Evolutionary conservation across 92 coral and sea anemone genomes (phyloP).

Genomic region (Palythoa grandis): DNA sequence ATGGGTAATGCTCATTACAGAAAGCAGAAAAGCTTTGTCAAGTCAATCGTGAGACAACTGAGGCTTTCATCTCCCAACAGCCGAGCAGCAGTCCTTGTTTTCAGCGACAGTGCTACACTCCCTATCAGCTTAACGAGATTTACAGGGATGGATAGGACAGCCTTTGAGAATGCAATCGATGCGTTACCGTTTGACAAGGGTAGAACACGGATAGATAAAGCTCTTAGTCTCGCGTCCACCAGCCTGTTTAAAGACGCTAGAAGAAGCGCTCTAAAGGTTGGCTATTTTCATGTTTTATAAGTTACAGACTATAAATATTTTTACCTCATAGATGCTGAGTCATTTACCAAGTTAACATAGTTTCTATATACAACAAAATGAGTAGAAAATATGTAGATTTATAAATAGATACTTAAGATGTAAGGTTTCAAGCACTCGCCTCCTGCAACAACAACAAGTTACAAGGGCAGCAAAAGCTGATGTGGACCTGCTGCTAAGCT

Average conservation of each 20-base stretch:
- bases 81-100: conserved; percentile 87
- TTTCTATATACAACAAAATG: too few species aligned
- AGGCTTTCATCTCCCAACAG: conserved; percentile 82
- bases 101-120: conserved; percentile 87
- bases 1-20: conserved; percentile 75
- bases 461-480: too few species aligned
- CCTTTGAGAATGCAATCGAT: conserved; percentile 71
- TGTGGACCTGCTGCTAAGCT: too few species aligned
- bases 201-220: conserved; percentile 83
- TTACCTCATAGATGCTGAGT: too few species aligned
- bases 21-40: conserved; percentile 80
- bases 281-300: neutral
- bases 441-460: too few species aligned
- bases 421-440: too few species aligned
- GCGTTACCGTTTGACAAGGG: conserved; percentile 81
- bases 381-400: too few species aligned
- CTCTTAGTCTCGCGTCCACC: conserved; percentile 70
- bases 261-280: conserved; percentile 66
- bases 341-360: too few species aligned
- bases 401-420: too few species aligned
- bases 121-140: conserved; percentile 74
- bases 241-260: conserved; percentile 70
- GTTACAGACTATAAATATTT: neutral
- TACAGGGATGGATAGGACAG: conserved; percentile 53
- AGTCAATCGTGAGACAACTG: conserved; percentile 77